These are phyloP conservation scores for Pangasius larnaudii DNA, from an alignment of 2,797 vertebrate genomes.

Conservation along the genomic window DNA sequence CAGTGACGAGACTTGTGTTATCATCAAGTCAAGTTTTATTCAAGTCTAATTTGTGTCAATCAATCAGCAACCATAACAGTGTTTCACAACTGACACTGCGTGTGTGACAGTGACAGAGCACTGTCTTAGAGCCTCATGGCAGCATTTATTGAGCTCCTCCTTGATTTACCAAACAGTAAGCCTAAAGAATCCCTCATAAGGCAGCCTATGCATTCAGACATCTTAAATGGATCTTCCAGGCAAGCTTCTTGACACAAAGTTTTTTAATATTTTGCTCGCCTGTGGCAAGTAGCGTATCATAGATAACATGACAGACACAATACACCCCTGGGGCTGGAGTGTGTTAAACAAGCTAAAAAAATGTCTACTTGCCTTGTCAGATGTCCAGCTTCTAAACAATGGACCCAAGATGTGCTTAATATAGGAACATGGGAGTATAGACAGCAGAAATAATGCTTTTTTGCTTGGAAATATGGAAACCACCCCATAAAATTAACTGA, in stretches of 20 bases:
- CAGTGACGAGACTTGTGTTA: neutral
- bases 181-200: conserved; percentile 39
- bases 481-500: no score
- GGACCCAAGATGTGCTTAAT: neutral
- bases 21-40: no score
- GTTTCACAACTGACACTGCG: neutral
- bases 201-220: conserved; percentile 29
- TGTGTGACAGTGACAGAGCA: conserved; percentile 40
- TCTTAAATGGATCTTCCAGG: conserved; percentile 38
- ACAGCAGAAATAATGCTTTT: neutral
- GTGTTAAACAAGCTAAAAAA: conserved; percentile 23
- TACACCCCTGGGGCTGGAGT: no score
- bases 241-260: neutral
- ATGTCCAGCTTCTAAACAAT: neutral
- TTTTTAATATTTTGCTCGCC: neutral
- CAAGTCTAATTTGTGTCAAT: conserved; percentile 35
- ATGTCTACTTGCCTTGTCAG: conserved; percentile 9
- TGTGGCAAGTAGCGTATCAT: conserved; percentile 5
- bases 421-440: neutral
- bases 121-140: conserved; percentile 28
- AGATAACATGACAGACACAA: conserved; percentile 18
- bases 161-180: conserved; percentile 44
- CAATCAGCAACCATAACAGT: conserved; percentile 21
- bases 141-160: conserved; percentile 37
- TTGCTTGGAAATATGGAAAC: no score